Evolutionary conservation across 2,113 vertebrate species (phyloP).

Genomic region (Vulpes lagopus): DNA sequence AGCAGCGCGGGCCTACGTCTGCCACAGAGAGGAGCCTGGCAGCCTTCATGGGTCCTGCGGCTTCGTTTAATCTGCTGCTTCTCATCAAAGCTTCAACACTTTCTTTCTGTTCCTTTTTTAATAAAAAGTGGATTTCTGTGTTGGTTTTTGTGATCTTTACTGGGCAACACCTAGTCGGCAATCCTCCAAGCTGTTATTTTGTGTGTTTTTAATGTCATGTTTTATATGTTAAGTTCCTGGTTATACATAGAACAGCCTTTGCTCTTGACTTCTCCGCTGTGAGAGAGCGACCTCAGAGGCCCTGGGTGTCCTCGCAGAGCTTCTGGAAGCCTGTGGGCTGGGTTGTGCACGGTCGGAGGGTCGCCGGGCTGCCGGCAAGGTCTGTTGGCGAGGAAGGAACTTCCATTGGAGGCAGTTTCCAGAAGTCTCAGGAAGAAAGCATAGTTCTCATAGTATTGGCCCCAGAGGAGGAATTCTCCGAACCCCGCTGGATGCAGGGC

Average conservation of each 20-base stretch:
- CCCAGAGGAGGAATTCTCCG: neutral
- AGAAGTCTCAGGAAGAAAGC: neutral
- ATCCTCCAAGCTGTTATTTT: neutral
- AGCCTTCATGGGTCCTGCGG: fast-evolving
- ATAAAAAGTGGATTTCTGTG: neutral
- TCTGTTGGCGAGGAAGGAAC: fast-evolving
- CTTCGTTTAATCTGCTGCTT: fast-evolving
- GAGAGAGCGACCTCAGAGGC: neutral
- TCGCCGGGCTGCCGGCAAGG: neutral
- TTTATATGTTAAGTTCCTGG: neutral
- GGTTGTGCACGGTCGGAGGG: fast-evolving
- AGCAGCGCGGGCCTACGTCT: fast-evolving
- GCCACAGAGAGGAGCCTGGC: fast-evolving
- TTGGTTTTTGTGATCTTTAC: too few relatives aligned
- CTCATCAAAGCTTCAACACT: neutral
- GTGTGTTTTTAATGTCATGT: neutral
- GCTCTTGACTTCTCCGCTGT: neutral
- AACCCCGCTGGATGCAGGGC: neutral
- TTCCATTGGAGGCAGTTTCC: fast-evolving
- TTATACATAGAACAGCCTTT: neutral
- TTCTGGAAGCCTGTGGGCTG: neutral
- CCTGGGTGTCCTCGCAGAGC: neutral
- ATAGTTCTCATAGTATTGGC: neutral
- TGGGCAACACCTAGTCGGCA: neutral
- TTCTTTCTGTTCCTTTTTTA: neutral